phyloP scores from a whole-genome alignment of 2,797 vertebrate genomes.

The Psittacula echo region DNA sequence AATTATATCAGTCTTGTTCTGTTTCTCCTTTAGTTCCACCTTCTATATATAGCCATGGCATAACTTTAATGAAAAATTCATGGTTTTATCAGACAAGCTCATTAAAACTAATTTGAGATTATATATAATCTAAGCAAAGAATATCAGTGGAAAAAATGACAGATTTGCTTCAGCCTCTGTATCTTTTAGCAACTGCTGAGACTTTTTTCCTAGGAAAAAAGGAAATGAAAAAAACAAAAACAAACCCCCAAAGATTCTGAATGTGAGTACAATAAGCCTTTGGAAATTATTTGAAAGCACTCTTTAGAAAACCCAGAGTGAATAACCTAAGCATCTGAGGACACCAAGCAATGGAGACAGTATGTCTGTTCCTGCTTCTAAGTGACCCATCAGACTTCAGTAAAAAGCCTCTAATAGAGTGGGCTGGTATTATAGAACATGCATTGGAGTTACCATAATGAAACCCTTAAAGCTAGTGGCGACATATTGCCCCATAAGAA shows the following conservation, averaged over 20 bases:
- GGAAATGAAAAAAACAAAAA: background rate
- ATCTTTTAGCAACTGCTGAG: background rate
- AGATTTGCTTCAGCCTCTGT: conserved; percentile 7
- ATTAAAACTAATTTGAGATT: conserved; percentile 53
- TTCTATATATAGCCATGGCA: conserved; percentile 5
- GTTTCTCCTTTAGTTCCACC: background rate
- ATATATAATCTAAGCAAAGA: conserved; percentile 48
- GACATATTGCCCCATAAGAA: background rate
- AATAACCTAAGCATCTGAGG: conserved; percentile 9
- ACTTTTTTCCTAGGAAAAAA: background rate
- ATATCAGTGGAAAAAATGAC: conserved; percentile 4
- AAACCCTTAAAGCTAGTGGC: conserved; percentile 44
- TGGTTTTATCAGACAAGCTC: conserved; percentile 19
- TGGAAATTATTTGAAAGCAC: conserved; percentile 10
- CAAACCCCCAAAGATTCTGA: background rate
- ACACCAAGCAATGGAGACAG: background rate
- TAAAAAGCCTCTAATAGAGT: background rate
- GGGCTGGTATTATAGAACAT: background rate
- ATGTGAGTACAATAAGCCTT: background rate
- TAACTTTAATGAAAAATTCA: conserved; percentile 26
- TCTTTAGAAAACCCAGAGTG: conserved; percentile 13
- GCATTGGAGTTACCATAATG: conserved; percentile 17
- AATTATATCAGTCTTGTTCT: conserved; percentile 21
- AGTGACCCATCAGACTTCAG: conserved; percentile 17
- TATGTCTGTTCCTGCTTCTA: background rate